A percentile compares a stretch with the other conserved stretches of the same genome.
Evolutionary conservation across 2,888 invertebrate species (phyloP).

Genomic region (Acheta domesticus): DNA sequence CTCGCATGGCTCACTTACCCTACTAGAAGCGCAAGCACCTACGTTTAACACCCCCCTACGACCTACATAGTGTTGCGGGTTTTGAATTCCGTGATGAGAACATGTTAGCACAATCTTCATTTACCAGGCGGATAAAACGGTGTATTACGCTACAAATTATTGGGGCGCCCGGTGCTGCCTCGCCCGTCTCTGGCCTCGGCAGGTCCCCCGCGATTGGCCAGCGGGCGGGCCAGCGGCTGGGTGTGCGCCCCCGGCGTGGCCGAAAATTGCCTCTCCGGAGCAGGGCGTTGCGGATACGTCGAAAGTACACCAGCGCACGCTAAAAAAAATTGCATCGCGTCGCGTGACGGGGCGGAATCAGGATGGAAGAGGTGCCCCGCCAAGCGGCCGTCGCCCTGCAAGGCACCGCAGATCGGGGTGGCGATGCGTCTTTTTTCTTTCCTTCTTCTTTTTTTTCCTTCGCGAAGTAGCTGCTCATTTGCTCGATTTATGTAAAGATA

Average conservation of each 20-base stretch:
- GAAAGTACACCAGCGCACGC: not conserved
- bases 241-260: not conserved
- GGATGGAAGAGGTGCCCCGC: not conserved
- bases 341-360: not conserved
- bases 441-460: too few relatives aligned
- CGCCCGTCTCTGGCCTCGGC: not conserved
- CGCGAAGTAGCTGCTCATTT: too few relatives aligned
- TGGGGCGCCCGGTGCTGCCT: not conserved
- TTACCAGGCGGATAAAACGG: not conserved
- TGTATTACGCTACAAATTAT: not conserved
- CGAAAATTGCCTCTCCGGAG: not conserved
- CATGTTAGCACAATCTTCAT: slow-evolving; percentile 5
- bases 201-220: not conserved
- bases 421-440: too few relatives aligned
- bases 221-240: not conserved
- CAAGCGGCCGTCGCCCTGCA: too few relatives aligned
- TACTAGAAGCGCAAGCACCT: too few relatives aligned
- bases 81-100: not conserved
- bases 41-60: not conserved
- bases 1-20: too few relatives aligned
- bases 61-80: not conserved
- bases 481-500: too few relatives aligned
- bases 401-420: too few relatives aligned
- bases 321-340: not conserved
- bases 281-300: not conserved